phyloP scores from a whole-genome alignment of 2,113 vertebrate species.

The Syngnathus floridae region DNA sequence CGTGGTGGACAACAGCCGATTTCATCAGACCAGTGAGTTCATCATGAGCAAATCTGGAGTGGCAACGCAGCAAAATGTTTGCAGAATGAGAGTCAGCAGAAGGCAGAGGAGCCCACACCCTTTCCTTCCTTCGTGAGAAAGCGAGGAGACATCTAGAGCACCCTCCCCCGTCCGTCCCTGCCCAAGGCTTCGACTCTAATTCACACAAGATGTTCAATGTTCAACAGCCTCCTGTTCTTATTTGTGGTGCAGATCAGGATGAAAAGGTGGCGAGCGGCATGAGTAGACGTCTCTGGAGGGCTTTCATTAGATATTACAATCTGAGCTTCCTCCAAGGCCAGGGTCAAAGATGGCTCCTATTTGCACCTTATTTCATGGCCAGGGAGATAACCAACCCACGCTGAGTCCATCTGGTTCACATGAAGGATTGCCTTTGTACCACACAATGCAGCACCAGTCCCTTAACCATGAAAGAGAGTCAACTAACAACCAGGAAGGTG shows the following conservation, averaged over 20 bases:
- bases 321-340: constrained; percentile 60
- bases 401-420: constrained; percentile 60
- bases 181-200: constrained; percentile 56
- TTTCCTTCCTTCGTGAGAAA: constrained; percentile 49
- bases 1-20: constrained; percentile 39
- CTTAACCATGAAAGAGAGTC: constrained; percentile 17
- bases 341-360: constrained; percentile 68
- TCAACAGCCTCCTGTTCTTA: constrained; percentile 51
- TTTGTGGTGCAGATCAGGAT: constrained; percentile 46
- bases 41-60: constrained; percentile 19
- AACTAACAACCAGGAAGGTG: constrained; percentile 31
- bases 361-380: constrained; percentile 68
- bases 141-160: constrained; percentile 17
- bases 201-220: constrained; percentile 62
- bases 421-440: constrained; percentile 49
- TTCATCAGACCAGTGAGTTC: constrained; percentile 48
- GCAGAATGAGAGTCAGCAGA: constrained; percentile 49
- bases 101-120: constrained; percentile 45
- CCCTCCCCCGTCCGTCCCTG: constrained; percentile 34
- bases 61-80: constrained; percentile 45
- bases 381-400: constrained; percentile 57
- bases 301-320: constrained; percentile 63
- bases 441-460: constrained; percentile 32
- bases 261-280: constrained; percentile 51
- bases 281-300: constrained; percentile 50